Conservation (phyloP, 2,888 invertebrate genomes). For the Neelides folsomi region DNA sequence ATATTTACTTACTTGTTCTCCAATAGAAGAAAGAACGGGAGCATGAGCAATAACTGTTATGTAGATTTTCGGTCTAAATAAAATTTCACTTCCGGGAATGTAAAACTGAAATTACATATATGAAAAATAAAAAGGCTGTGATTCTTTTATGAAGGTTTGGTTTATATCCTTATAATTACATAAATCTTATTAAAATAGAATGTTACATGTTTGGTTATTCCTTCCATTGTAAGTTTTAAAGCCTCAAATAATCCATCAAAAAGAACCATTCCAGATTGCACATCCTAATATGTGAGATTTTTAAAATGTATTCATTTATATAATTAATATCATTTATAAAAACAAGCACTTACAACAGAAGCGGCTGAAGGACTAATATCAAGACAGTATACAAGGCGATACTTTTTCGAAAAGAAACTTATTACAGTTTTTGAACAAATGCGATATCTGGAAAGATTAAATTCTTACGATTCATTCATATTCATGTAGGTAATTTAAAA, state of each 20-base stretch:
- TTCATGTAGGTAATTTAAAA: neutral
- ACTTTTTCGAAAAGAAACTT: slow-evolving; percentile 55
- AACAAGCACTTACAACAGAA: slow-evolving; percentile 48
- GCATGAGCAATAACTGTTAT: slow-evolving; percentile 63
- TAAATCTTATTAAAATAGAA: neutral
- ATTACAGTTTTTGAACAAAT: slow-evolving; percentile 48
- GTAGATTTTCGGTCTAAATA: slow-evolving; percentile 54
- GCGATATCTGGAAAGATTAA: slow-evolving; percentile 40
- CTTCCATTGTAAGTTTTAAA: slow-evolving; percentile 45
- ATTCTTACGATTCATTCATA: neutral
- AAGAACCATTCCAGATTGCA: slow-evolving; percentile 48
- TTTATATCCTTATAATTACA: too few relatives aligned
- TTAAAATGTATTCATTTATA: too few relatives aligned
- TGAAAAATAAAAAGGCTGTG: slow-evolving; percentile 1
- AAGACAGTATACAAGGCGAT: slow-evolving; percentile 58
- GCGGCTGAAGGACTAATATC: slow-evolving; percentile 65
- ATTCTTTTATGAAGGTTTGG: neutral
- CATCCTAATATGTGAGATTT: slow-evolving; percentile 43
- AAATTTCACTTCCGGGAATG: slow-evolving; percentile 50
- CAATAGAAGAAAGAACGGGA: slow-evolving; percentile 55
- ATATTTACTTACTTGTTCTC: slow-evolving; percentile 52
- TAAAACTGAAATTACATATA: slow-evolving; percentile 45
- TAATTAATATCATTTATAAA: too few relatives aligned
- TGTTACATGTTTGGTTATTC: slow-evolving; percentile 46
- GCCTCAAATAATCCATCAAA: slow-evolving; percentile 49